A percentile compares a stretch with the other conserved stretches of the same genome.
Evolutionary conservation across 2,888 invertebrate species (phyloP).

Genomic region (Melanostoma scalare): DNA sequence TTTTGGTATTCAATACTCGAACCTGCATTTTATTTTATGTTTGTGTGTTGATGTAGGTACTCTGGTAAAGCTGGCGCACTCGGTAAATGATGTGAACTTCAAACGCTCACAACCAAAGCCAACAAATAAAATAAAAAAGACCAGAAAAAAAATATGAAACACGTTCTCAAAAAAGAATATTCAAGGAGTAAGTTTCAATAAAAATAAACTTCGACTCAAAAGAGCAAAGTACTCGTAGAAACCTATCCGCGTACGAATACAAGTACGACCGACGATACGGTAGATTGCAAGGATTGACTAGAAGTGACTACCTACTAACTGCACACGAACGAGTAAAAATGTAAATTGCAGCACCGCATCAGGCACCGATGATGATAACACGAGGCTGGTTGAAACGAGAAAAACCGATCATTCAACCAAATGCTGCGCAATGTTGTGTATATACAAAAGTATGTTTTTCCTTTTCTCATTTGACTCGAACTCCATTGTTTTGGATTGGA

Average conservation of each 20-base stretch:
- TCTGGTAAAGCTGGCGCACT: neutral
- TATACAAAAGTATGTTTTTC: neutral
- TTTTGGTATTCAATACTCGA: slow-evolving; percentile 50
- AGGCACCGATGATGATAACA: neutral
- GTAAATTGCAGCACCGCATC: slow-evolving; percentile 4
- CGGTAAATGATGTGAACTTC: slow-evolving; percentile 2
- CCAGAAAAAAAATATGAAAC: slow-evolving; percentile 44
- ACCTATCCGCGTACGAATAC: slow-evolving; percentile 16
- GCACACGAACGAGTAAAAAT: slow-evolving; percentile 1
- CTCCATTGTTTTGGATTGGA: slow-evolving; percentile 14
- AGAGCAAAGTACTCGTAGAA: neutral
- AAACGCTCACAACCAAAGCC: slow-evolving; percentile 23
- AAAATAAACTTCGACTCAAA: slow-evolving; percentile 5
- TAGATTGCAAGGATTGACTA: slow-evolving; percentile 21
- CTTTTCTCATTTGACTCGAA: slow-evolving; percentile 18
- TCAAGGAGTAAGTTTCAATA: slow-evolving; percentile 24
- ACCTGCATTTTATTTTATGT: slow-evolving; percentile 33
- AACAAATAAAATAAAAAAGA: neutral
- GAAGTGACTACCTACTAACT: neutral
- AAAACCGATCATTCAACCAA: slow-evolving; percentile 8
- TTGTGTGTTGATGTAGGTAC: too few relatives aligned
- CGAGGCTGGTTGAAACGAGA: neutral
- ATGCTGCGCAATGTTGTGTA: neutral
- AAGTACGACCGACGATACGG: slow-evolving; percentile 46
- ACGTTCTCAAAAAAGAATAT: slow-evolving; percentile 45